Evolutionary conservation across 2,797 vertebrate genomes (phyloP).

Genomic region (Hipposideros larvatus): DNA sequence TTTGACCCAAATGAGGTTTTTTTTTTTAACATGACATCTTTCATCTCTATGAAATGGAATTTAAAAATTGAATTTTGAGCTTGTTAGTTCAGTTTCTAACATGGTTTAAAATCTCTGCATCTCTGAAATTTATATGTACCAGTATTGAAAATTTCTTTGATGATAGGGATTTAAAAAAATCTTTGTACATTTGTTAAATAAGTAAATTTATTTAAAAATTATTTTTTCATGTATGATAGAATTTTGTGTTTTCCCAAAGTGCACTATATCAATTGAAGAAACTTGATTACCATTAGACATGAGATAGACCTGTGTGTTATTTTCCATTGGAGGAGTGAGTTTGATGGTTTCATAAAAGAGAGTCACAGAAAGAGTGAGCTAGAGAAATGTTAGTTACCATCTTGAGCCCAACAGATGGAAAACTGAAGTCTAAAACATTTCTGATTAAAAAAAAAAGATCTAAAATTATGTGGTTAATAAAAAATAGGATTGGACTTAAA

Average conservation of each 20-base stretch:
- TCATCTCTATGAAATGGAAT: not conserved
- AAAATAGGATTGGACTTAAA: not conserved
- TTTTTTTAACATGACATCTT: not conserved
- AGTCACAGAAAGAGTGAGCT: not conserved
- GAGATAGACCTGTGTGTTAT: not conserved
- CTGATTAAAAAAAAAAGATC: not conserved
- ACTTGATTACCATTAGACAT: not conserved
- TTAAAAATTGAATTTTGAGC: not conserved
- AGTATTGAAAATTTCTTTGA: not conserved
- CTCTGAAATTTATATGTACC: not conserved
- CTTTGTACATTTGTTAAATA: not conserved
- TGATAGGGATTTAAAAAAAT: not conserved
- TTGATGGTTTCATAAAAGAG: not conserved
- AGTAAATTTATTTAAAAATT: conserved; percentile 1
- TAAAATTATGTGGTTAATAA: not conserved
- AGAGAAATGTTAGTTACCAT: not conserved
- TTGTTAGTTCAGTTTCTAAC: not conserved
- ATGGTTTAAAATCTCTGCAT: not conserved
- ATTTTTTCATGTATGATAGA: not conserved
- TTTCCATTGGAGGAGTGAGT: not conserved
- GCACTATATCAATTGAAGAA: not conserved
- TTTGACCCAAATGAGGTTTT: not conserved
- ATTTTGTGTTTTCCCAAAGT: not conserved
- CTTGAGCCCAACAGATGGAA: not conserved
- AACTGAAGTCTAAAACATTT: not conserved